phyloP scores from a whole-genome alignment of 2,797 vertebrate genomes.

The Cynopterus sphinx region DNA sequence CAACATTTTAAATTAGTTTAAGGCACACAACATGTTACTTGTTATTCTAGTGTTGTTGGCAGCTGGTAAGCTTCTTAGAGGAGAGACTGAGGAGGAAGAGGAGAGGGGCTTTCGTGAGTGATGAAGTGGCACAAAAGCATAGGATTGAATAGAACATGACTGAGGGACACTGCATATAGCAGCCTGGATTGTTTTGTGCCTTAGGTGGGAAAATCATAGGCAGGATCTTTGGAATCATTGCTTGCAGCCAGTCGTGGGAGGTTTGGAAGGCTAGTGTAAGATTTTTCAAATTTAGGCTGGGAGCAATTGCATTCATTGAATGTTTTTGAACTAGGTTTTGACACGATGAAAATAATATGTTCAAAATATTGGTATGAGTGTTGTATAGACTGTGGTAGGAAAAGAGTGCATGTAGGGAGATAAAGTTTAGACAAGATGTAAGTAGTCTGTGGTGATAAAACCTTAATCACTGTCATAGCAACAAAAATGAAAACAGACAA shows the following conservation, averaged over 20 bases:
- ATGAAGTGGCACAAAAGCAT: not conserved
- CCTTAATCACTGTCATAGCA: not conserved
- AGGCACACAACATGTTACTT: not conserved
- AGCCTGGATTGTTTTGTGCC: not conserved
- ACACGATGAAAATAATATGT: conserved; percentile 10
- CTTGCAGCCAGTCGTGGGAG: not conserved
- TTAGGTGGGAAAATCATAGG: not conserved
- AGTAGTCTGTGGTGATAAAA: not conserved
- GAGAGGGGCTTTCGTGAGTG: not conserved
- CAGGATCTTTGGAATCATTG: not conserved
- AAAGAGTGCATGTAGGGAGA: not conserved
- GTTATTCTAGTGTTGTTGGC: not conserved
- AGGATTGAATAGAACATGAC: not conserved
- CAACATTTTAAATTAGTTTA: conserved; percentile 29
- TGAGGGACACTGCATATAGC: not conserved
- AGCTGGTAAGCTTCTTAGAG: conserved; percentile 1
- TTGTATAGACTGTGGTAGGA: not conserved
- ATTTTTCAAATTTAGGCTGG: not conserved
- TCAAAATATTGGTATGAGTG: conserved; percentile 57
- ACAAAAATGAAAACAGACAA: not conserved
- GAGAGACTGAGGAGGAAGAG: not conserved
- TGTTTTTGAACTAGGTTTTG: conserved; percentile 38
- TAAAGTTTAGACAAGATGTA: not conserved
- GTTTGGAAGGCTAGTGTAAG: not conserved
- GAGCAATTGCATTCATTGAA: not conserved